Conservation (phyloP, 53 echinoderm and acorn worm species). For the Henricia sp. region DNA sequence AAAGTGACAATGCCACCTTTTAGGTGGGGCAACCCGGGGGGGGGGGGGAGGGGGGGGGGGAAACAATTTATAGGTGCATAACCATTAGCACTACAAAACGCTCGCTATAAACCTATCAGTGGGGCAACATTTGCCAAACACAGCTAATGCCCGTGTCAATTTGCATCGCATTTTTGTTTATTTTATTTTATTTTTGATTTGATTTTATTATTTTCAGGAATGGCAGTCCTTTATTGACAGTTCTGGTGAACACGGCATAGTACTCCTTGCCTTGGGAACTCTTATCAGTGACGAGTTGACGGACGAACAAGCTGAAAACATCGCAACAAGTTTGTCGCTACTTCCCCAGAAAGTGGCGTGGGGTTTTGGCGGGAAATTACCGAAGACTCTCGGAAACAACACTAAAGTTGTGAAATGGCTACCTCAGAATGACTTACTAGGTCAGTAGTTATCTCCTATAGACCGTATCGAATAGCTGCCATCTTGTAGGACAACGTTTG, state of each 20-base stretch:
- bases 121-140: not conserved
- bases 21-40: too few species aligned
- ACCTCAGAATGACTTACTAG: slow-evolving; percentile 65
- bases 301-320: slow-evolving; percentile 22
- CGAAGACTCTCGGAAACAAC: slow-evolving; percentile 58
- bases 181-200: not conserved
- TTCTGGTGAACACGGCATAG: slow-evolving; percentile 45
- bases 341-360: slow-evolving; percentile 59
- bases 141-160: not conserved
- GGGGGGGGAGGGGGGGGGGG: too few species aligned
- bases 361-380: slow-evolving; percentile 31
- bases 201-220: slow-evolving; percentile 12
- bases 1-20: too few species aligned
- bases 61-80: too few species aligned
- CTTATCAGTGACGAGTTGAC: slow-evolving; percentile 32
- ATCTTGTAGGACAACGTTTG: not conserved
- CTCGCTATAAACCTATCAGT: not conserved
- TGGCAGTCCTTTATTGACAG: slow-evolving; percentile 51
- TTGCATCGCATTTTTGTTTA: too few species aligned
- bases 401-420: slow-evolving; percentile 62
- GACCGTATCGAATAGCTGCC: not conserved
- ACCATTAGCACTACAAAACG: not conserved
- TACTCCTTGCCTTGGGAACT: slow-evolving; percentile 50
- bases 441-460: not conserved
- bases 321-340: slow-evolving; percentile 44